phyloP scores from a whole-genome alignment of 2,888 invertebrate species.

The Orgyia antiqua region DNA sequence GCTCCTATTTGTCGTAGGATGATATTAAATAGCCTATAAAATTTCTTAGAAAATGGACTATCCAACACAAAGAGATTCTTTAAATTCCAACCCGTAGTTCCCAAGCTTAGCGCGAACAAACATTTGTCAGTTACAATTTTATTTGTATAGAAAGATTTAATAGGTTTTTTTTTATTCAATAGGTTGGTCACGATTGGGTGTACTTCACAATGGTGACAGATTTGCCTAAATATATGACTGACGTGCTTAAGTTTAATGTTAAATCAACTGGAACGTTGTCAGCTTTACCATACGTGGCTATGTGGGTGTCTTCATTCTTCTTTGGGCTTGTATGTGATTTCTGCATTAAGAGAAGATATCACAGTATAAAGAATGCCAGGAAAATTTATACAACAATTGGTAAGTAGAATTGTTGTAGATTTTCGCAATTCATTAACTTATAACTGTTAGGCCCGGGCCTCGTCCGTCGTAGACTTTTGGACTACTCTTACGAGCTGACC shows the following conservation, averaged over 20 bases:
- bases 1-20: no score
- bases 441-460: no score
- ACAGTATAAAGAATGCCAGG: conserved; percentile 76
- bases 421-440: no score
- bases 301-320: conserved; percentile 81
- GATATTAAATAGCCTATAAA: no score
- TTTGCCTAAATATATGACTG: conserved; percentile 83
- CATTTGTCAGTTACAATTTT: no score
- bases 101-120: no score
- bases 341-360: conserved; percentile 77
- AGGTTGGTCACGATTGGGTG: conserved; percentile 84
- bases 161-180: conserved; percentile 37
- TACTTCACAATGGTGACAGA: conserved; percentile 85
- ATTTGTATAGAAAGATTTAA: no score
- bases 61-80: no score
- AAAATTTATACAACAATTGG: conserved; percentile 84
- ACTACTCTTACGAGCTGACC: no score
- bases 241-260: conserved; percentile 81
- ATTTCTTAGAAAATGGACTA: no score
- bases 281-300: conserved; percentile 81
- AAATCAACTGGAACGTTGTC: conserved; percentile 80
- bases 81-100: no score
- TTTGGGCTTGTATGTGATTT: conserved; percentile 84
- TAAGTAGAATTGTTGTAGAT: conserved; percentile 54
- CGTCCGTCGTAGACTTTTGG: no score